Evolutionary conservation across 2,888 invertebrate species (phyloP).

Genomic region (Eugnorisma glareosa): DNA sequence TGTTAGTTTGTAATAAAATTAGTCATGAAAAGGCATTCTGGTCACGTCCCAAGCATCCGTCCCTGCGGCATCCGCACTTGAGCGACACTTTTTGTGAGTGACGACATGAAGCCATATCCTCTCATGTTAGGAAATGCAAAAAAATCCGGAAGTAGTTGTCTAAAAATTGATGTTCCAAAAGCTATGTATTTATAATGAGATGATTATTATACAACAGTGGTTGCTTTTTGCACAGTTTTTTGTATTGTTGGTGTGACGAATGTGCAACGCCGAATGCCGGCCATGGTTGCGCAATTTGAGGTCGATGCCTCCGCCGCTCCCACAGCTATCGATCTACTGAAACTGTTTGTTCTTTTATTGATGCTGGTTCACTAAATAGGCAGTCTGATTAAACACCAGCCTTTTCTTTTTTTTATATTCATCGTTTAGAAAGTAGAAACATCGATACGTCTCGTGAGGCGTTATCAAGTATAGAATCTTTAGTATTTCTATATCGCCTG

Average conservation of each 20-base stretch:
- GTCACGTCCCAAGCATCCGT: conserved; percentile 75
- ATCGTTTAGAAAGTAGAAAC: conserved; percentile 58
- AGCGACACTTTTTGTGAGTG: conserved; percentile 58
- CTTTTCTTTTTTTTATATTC: conserved; percentile 53
- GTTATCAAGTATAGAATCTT: conserved; percentile 24
- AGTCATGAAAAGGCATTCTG: conserved; percentile 64
- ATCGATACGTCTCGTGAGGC: conserved; percentile 25
- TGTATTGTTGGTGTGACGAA: conserved; percentile 69
- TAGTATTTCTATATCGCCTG: conserved; percentile 17
- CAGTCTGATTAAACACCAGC: conserved; percentile 40
- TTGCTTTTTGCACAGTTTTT: conserved; percentile 60
- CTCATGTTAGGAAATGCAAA: conserved; percentile 50
- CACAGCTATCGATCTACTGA: conserved; percentile 74
- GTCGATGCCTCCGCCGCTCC: conserved; percentile 80
- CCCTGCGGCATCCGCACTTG: conserved; percentile 63
- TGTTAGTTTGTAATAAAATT: conserved; percentile 57
- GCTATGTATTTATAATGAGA: conserved; percentile 54
- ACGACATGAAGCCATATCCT: conserved; percentile 61
- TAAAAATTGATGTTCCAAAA: conserved; percentile 34
- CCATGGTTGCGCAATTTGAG: conserved; percentile 81
- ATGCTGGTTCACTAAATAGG: conserved; percentile 58
- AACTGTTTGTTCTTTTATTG: conserved; percentile 73
- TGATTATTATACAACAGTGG: conserved; percentile 62
- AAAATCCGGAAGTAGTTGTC: conserved; percentile 56
- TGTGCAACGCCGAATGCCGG: conserved; percentile 71